Evolutionary conservation across 2,797 vertebrate species (phyloP).

Genomic region (Gymnothorax javanicus): DNA sequence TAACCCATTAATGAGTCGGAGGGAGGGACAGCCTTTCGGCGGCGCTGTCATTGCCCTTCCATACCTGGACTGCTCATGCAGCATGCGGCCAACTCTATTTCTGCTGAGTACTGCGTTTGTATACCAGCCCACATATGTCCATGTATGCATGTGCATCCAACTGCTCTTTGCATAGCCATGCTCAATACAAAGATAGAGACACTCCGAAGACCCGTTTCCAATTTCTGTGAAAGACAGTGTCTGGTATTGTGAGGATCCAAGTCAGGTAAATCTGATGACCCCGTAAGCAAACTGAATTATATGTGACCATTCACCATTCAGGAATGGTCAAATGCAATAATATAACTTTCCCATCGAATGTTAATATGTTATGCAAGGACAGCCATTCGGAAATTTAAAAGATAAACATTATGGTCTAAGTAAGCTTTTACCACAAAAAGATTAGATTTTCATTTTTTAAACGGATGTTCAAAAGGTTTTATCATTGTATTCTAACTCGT

Average conservation of each 20-base stretch:
- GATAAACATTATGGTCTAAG: slow-evolving; percentile 21
- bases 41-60: slow-evolving; percentile 13
- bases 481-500: slow-evolving; percentile 61
- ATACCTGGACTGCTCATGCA: slow-evolving; percentile 16
- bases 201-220: background rate
- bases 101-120: background rate
- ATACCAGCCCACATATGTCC: slow-evolving; percentile 18
- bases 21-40: slow-evolving; percentile 37
- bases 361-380: background rate
- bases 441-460: slow-evolving; percentile 53
- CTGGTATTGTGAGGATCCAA: background rate
- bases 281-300: background rate
- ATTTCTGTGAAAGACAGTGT: background rate
- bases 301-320: background rate
- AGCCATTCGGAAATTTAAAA: slow-evolving; percentile 1
- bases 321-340: background rate
- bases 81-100: slow-evolving; percentile 23
- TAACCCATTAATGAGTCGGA: slow-evolving; percentile 55
- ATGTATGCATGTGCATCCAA: background rate
- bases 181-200: slow-evolving; percentile 8
- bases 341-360: background rate
- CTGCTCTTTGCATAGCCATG: background rate
- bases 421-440: slow-evolving; percentile 36
- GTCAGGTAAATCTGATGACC: background rate
- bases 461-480: slow-evolving; percentile 49